These are phyloP conservation scores for Phrynocephalus forsythii DNA, from an alignment of 2,797 vertebrate species.

Conservation along the genomic window DNA sequence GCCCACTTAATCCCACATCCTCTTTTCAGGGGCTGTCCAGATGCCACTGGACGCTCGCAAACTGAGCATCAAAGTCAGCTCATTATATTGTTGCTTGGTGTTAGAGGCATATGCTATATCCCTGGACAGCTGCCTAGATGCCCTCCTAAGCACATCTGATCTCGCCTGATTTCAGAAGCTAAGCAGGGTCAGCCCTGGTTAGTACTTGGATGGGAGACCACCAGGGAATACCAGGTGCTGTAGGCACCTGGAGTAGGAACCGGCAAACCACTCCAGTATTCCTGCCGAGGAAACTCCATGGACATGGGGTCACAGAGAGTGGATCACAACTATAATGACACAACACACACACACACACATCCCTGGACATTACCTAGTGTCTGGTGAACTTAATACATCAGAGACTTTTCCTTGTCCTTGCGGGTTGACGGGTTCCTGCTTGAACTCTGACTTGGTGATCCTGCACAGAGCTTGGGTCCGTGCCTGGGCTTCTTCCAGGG, in stretches of 20 bases:
- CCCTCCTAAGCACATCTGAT: too few relatives aligned
- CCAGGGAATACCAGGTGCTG: too few relatives aligned
- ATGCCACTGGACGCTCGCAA: background rate
- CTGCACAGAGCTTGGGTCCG: constrained; percentile 78
- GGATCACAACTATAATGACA: too few relatives aligned
- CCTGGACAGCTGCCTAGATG: too few relatives aligned
- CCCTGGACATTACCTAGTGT: constrained; percentile 68
- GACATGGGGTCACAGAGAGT: too few relatives aligned
- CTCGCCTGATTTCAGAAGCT: too few relatives aligned
- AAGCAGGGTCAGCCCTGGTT: too few relatives aligned
- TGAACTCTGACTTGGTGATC: constrained; percentile 60
- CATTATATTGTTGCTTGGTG: background rate
- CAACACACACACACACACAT: too few relatives aligned
- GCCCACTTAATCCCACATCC: background rate
- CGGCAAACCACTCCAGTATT: too few relatives aligned
- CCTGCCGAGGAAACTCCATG: too few relatives aligned
- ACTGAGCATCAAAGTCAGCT: background rate
- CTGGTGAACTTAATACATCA: constrained; percentile 72
- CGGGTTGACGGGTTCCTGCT: constrained; percentile 52
- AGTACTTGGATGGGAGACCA: too few relatives aligned
- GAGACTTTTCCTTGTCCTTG: constrained; percentile 67
- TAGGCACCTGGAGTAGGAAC: too few relatives aligned
- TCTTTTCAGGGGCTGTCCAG: background rate
- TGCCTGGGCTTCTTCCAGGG: constrained; percentile 85
- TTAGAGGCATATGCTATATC: background rate